These are phyloP conservation scores for Arvicanthis niloticus DNA, from an alignment of 2,113 vertebrate genomes.

Conservation along the genomic window DNA sequence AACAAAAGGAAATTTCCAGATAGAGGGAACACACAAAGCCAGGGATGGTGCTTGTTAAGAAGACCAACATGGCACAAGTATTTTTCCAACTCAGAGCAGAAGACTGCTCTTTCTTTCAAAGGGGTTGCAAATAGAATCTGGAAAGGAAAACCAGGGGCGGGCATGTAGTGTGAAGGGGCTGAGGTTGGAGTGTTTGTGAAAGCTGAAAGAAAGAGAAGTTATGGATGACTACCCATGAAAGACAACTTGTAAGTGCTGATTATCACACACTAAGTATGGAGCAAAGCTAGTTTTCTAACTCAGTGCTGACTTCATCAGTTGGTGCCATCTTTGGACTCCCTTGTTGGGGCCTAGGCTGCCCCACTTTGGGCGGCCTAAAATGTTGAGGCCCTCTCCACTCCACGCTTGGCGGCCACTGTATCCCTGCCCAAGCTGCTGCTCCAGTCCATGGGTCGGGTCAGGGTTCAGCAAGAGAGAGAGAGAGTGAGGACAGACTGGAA, in stretches of 20 bases:
- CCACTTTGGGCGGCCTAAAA: too few species aligned
- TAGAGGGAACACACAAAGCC: background rate
- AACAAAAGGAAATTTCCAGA: background rate
- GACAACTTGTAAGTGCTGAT: background rate
- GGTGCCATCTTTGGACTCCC: background rate
- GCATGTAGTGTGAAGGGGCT: background rate
- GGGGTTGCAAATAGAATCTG: accelerated
- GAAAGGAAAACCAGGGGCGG: background rate
- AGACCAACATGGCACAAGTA: background rate
- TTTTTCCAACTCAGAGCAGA: background rate
- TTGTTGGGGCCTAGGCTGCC: too few species aligned
- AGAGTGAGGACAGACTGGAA: too few species aligned
- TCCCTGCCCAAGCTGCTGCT: too few species aligned
- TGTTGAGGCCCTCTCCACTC: too few species aligned
- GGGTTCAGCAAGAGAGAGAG: too few species aligned
- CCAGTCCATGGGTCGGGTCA: too few species aligned
- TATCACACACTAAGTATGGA: background rate
- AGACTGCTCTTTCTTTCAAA: background rate
- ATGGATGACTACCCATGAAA: background rate
- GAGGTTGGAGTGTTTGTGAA: background rate
- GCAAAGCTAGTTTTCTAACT: background rate
- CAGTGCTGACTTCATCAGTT: background rate
- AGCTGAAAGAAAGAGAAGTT: background rate
- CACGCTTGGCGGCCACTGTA: too few species aligned
- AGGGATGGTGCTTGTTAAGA: background rate